Evolutionary conservation across 2,888 invertebrate genomes (phyloP).

Genomic region (Lochmaea capreae): DNA sequence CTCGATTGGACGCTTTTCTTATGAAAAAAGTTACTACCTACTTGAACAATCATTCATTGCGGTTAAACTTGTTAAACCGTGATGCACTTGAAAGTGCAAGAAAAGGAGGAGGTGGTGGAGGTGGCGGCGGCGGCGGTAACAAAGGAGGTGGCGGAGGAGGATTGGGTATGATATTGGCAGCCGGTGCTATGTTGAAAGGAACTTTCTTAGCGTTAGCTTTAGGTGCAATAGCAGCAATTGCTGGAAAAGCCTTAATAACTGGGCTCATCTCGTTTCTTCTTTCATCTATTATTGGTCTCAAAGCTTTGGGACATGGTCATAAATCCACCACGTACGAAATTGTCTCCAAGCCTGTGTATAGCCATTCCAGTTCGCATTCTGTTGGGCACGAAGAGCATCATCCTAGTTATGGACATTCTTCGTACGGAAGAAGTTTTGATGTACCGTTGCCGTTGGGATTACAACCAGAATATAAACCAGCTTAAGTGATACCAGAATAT

Average conservation of each 20-base stretch:
- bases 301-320: conserved; percentile 76
- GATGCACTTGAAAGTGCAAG: conserved; percentile 68
- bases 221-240: conserved; percentile 80
- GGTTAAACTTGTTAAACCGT: conserved; percentile 76
- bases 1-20: conserved; percentile 80
- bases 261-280: conserved; percentile 83
- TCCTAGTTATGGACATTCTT: conserved; percentile 67
- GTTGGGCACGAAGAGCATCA: conserved; percentile 74
- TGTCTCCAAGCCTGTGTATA: conserved; percentile 83
- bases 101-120: conserved; percentile 58
- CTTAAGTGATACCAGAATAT: conserved; percentile 61
- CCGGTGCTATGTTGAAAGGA: conserved; percentile 73
- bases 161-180: conserved; percentile 65
- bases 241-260: conserved; percentile 87
- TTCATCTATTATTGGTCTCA: conserved; percentile 81
- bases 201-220: conserved; percentile 76
- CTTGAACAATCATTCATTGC: conserved; percentile 79
- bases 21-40: conserved; percentile 78
- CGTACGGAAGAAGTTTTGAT: conserved; percentile 69
- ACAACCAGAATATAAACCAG: conserved; percentile 73
- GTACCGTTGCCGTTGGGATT: conserved; percentile 63
- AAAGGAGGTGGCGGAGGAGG: conserved; percentile 69
- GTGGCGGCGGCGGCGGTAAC: conserved; percentile 59
- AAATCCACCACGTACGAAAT: conserved; percentile 85
- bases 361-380: conserved; percentile 76